Percentiles rank a stretch among this genome's conserved stretches.
Evolutionary conservation across 2,888 invertebrate genomes (phyloP).

Genomic region (Synanthedon formicaeformis): DNA sequence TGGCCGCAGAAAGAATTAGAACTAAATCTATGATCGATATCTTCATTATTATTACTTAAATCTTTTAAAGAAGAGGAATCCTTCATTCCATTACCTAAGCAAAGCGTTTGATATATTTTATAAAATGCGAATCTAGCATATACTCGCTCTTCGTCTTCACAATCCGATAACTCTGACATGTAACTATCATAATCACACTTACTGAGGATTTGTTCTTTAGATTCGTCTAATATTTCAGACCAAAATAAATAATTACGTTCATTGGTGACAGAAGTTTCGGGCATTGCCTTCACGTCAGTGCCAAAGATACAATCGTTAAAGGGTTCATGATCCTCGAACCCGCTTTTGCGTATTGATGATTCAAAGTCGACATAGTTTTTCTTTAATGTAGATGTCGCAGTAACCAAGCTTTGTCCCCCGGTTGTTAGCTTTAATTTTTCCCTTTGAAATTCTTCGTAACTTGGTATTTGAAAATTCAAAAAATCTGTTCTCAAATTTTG

Average conservation of each 20-base stretch:
- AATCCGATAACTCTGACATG: conserved; percentile 25
- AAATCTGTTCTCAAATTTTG: conserved; percentile 18
- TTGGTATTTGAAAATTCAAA: conserved; percentile 35
- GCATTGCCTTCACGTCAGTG: conserved; percentile 21
- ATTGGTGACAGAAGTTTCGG: background rate
- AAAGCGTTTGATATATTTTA: conserved; percentile 45
- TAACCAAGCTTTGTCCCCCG: conserved; percentile 16
- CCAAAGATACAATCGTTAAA: conserved; percentile 58
- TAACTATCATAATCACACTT: conserved; percentile 23
- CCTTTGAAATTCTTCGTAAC: conserved; percentile 43
- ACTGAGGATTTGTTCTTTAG: conserved; percentile 35
- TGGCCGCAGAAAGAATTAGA: conserved; percentile 21
- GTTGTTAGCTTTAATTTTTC: conserved; percentile 23
- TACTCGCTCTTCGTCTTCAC: conserved; percentile 26
- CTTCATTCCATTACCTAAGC: conserved; percentile 27
- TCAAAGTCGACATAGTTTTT: conserved; percentile 30
- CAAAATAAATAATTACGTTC: conserved; percentile 25
- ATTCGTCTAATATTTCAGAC: conserved; percentile 43
- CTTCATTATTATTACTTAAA: conserved; percentile 17
- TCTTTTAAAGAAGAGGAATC: conserved; percentile 56
- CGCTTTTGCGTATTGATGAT: conserved; percentile 17
- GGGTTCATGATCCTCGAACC: conserved; percentile 27
- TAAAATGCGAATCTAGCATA: conserved; percentile 50
- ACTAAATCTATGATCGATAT: conserved; percentile 12
- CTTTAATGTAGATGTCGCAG: conserved; percentile 44